Evolutionary conservation across 2,888 invertebrate genomes (phyloP), one percentile per base, ranked within the genome.

Genomic region (Caenorhabditis panamensis): DNA sequence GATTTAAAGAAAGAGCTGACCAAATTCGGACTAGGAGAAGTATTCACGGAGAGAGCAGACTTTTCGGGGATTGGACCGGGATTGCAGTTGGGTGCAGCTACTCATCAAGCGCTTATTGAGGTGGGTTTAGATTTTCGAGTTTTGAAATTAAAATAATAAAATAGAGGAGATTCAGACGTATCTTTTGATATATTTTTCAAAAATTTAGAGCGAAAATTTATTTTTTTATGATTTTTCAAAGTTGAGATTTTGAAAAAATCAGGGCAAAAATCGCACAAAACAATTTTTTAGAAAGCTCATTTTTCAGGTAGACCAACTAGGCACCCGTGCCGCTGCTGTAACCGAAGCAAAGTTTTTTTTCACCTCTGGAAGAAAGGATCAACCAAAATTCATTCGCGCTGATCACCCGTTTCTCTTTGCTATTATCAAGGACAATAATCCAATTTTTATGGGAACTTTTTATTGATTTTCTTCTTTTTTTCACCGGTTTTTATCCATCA

Each of bases 61-160:
- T 56, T 83, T 24, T 75, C 71, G 13, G 83, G 81, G 49, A 81
- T 83, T 41, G 56, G 80, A 16, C 71, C 79, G 28, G 68, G 62
- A 16, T 69, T 89, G 26, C 58, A 78, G 11, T 78, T 90, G 58
- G 81, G 82, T 16, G 77, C 88, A 4, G 88, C 86, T 20, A 63
- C 78, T 8, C 88, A 88, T 71, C 84, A 88, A 68, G 88, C 88
- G 0, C 79, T 88, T 36, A 87, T 88, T 75, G 87, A 88, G 82
- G 88, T 88, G 18, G 16, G 58, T 31, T 31, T 31, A 31, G 31
- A 31, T 31, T n/a, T n/a, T n/a, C n/a, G n/a, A n/a, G n/a, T n/a
- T n/a, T n/a, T n/a, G n/a, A n/a, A n/a, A n/a, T n/a, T n/a, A n/a
- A n/a, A n/a, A n/a, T n/a, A n/a, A n/a, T n/a, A n/a, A n/a, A n/a